Percentiles rank a stretch among this genome's conserved stretches.
Conservation (phyloP, 2,888 invertebrate species). For the Luperina nickerlii region DNA sequence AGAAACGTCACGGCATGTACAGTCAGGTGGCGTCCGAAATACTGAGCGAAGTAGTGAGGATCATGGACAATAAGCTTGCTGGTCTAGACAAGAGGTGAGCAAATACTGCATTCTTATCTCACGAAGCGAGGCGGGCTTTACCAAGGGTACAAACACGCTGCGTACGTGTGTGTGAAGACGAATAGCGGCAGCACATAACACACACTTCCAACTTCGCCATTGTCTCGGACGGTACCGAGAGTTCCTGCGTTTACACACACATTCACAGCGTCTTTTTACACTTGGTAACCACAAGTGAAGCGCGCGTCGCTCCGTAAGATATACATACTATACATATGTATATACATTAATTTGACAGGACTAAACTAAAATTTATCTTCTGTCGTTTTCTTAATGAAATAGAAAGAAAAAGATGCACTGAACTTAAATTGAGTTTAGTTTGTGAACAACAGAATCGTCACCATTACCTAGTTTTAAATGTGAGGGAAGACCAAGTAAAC, state of each 20-base stretch:
- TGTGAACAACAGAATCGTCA: too few relatives aligned
- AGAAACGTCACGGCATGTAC: slow-evolving; percentile 62
- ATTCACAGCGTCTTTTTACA: background rate
- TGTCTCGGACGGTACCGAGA: background rate
- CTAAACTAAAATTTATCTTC: too few relatives aligned
- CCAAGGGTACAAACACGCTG: background rate
- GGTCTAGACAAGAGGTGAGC: slow-evolving; percentile 72
- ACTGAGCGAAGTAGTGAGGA: slow-evolving; percentile 60
- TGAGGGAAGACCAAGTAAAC: too few relatives aligned
- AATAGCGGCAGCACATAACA: background rate
- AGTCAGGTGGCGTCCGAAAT: slow-evolving; percentile 62
- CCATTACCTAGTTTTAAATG: too few relatives aligned
- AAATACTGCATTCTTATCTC: background rate
- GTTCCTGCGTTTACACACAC: background rate
- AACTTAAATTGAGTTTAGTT: too few relatives aligned
- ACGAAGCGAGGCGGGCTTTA: background rate
- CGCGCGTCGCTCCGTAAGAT: too few relatives aligned
- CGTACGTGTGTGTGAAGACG: background rate
- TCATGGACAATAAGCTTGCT: slow-evolving; percentile 70
- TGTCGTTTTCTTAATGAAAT: too few relatives aligned
- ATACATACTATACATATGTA: too few relatives aligned
- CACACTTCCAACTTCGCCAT: background rate
- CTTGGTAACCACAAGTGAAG: background rate
- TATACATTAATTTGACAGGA: too few relatives aligned
- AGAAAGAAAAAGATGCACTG: too few relatives aligned